These are phyloP conservation scores for Agrilus biguttatus DNA, from an alignment of 2,888 invertebrate genomes.

Conservation along the genomic window DNA sequence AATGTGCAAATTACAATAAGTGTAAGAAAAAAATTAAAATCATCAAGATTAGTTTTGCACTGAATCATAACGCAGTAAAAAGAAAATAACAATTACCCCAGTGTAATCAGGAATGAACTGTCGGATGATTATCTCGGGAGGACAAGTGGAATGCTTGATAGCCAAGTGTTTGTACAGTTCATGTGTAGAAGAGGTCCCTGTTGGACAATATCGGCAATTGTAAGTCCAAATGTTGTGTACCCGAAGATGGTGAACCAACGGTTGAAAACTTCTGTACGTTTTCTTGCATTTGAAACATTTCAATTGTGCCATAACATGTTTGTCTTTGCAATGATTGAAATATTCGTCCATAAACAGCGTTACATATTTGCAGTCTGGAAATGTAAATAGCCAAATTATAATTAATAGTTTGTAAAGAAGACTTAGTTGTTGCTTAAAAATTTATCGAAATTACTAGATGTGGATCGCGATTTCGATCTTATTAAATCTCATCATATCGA, in stretches of 20 bases:
- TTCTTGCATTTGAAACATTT: no score
- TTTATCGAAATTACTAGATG: no score
- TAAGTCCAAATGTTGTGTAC: constrained; percentile 31
- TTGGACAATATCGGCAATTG: constrained; percentile 36
- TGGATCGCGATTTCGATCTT: no score
- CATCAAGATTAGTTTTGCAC: no score
- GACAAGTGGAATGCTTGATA: constrained; percentile 27
- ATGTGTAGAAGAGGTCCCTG: constrained; percentile 24
- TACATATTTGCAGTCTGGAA: background rate
- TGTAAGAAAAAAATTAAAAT: no score
- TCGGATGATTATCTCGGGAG: constrained; percentile 25
- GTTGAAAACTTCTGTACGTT: background rate
- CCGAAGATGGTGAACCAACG: constrained; percentile 10
- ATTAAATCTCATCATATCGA: no score
- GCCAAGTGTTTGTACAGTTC: constrained; percentile 36
- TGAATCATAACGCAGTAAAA: no score
- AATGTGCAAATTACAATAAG: no score
- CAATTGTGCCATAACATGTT: background rate
- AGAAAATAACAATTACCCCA: constrained; percentile 6
- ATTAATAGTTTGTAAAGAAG: no score
- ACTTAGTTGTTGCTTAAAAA: no score
- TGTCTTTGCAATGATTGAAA: background rate
- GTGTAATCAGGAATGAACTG: constrained; percentile 8
- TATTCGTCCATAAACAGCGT: background rate
- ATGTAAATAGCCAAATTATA: background rate